Evolutionary conservation across 1,140 invertebrate genomes (phyloP), one percentile per base, ranked within the genome.

Genomic region (Mamestra configurata): DNA sequence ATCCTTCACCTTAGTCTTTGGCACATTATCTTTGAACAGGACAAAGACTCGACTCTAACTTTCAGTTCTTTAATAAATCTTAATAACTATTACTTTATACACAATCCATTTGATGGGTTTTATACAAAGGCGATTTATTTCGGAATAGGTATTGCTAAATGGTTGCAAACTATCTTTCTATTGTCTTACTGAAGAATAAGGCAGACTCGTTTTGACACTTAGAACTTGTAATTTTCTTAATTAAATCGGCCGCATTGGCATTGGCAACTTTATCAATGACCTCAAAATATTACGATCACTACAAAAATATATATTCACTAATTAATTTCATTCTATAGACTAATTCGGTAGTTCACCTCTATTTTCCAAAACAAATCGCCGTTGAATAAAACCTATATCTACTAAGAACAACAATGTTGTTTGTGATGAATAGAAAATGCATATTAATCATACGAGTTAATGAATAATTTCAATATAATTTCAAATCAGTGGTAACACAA

Each of bases 1-100:
- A 66, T 85, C 86, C 88, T 88, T 88, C 89, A 91, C 87, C 66
- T 86, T 90, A 93, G 92, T 94, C 93, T 94, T 94, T 94, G 93
- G 92, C 93, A 94, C 93, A 89, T 87, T 88, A 93, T 94, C 93
- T 94, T 94, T 93, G 93, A 92, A 90, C 80, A 85, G 85, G 86
- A 88, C 93, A 93, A 94, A 94, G 93, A 94, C 93, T 92, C 90
- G 84, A 88, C 86, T 85, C 84, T 84, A 82, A 88, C 86, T 78
- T 80, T 90, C 89, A 92, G 87, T 90, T 91, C 91, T 88, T 86
- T 88, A 86, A 51, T 79, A 86, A 78, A 49, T 51, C 76, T 88
- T 91, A 88, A 87, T 53, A 77, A 24, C 83, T 89, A 92, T 82
- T 35, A 73, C n/a, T 90, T 87, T 91, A 88, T 89, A 91, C 87